These are phyloP conservation scores for Oscheius sp. DNA, from an alignment of 2,888 invertebrate genomes.

Conservation along the genomic window DNA sequence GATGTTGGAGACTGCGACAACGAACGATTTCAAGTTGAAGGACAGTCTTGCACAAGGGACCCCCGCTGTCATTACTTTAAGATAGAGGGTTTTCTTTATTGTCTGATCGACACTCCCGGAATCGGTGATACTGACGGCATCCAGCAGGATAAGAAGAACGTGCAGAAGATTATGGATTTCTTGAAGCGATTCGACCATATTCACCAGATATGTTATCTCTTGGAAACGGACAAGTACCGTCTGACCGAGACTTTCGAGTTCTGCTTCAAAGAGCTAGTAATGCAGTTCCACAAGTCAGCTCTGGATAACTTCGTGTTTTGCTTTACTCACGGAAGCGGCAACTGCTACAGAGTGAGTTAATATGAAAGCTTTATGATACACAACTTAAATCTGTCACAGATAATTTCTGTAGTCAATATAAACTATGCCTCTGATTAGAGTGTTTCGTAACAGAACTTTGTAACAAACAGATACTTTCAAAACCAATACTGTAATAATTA, in stretches of 20 bases:
- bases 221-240: slow-evolving; percentile 46
- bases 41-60: background rate
- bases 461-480: background rate
- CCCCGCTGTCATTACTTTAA: slow-evolving; percentile 8
- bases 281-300: slow-evolving; percentile 55
- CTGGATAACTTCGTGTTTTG: slow-evolving; percentile 57
- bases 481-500: background rate
- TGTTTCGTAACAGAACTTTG: no score
- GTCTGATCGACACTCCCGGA: slow-evolving; percentile 16
- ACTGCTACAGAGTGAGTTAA: background rate
- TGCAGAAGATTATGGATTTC: slow-evolving; percentile 21
- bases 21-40: background rate
- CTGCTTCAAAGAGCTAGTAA: slow-evolving; percentile 59
- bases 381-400: no score
- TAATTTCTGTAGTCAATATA: background rate
- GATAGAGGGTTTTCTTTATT: background rate
- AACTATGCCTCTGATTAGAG: background rate
- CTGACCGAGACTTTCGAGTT: slow-evolving; percentile 49
- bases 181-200: slow-evolving; percentile 16
- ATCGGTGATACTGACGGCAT: slow-evolving; percentile 8
- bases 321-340: slow-evolving; percentile 53
- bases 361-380: no score
- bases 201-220: slow-evolving; percentile 51
- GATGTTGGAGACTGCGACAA: background rate
- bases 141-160: slow-evolving; percentile 3